Percentiles rank a stretch among this genome's conserved stretches.
These are phyloP conservation scores for Avahi laniger DNA, from an alignment of 2,797 vertebrate species.

Conservation along the genomic window DNA sequence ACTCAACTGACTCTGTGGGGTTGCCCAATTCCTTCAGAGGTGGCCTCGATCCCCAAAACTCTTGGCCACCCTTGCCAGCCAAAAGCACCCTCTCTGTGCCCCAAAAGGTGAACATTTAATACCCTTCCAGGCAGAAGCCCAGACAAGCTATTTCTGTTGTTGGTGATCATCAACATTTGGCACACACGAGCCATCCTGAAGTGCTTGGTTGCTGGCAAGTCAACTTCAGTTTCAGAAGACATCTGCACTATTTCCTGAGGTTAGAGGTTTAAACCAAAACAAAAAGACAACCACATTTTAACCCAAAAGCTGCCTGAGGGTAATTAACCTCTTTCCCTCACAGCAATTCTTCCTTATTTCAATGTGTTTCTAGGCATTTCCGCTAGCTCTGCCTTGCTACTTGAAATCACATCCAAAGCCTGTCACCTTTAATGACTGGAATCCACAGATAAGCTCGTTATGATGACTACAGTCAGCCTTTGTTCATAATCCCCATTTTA, in stretches of 20 bases:
- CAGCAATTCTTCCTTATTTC: not conserved
- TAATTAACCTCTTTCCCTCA: not conserved
- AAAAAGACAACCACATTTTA: not conserved
- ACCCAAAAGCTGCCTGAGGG: not conserved
- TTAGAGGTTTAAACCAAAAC: not conserved
- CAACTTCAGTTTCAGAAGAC: not conserved
- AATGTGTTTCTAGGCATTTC: not conserved
- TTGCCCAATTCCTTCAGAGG: not conserved
- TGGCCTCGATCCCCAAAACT: not conserved
- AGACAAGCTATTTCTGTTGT: not conserved
- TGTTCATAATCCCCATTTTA: not conserved
- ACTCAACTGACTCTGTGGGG: rapidly evolving
- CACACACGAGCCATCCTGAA: not conserved
- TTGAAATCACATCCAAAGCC: not conserved
- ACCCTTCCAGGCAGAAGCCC: not conserved
- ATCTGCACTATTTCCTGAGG: slow-evolving; percentile 16
- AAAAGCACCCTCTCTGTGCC: not conserved
- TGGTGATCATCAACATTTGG: not conserved
- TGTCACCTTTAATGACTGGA: not conserved
- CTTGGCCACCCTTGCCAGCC: not conserved
- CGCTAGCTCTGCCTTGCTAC: not conserved
- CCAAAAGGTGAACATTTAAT: not conserved
- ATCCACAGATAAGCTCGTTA: not conserved
- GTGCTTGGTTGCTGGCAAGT: not conserved
- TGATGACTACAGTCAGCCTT: not conserved